phyloP scores from a whole-genome alignment of 2,888 invertebrate species.

The Pimpla rufipes region DNA sequence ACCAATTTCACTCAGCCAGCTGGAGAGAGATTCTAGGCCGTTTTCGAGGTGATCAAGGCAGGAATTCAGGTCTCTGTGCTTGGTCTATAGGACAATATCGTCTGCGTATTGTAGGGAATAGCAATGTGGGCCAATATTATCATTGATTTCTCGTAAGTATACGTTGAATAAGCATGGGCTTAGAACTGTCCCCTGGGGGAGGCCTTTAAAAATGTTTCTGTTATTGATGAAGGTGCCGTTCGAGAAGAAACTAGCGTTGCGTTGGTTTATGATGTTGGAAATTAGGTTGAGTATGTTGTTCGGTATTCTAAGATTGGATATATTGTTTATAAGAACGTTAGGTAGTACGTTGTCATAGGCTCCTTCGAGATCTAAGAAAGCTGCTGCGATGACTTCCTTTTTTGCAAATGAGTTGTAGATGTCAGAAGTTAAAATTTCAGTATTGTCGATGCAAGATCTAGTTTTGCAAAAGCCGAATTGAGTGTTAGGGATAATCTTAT shows the following conservation, averaged over 20 bases:
- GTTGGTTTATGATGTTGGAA: background rate
- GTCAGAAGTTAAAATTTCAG: conserved; percentile 6
- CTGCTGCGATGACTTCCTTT: background rate
- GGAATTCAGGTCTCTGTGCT: background rate
- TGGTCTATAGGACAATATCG: background rate
- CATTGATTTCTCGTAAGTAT: conserved; percentile 22
- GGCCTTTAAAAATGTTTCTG: conserved; percentile 15
- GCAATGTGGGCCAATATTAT: background rate
- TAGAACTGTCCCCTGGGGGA: conserved; percentile 18
- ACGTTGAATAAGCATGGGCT: conserved; percentile 31
- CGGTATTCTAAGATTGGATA: background rate
- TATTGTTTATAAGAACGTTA: background rate
- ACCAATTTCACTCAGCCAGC: background rate
- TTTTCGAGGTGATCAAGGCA: background rate
- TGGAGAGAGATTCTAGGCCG: background rate
- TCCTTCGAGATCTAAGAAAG: conserved; percentile 22
- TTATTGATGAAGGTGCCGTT: conserved; percentile 4
- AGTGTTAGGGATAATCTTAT: background rate
- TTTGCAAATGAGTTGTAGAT: conserved; percentile 19
- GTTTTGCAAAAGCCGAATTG: conserved; percentile 16
- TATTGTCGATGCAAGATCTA: conserved; percentile 14
- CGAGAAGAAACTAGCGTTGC: conserved; percentile 17
- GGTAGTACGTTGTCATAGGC: conserved; percentile 23
- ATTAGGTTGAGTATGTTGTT: background rate
- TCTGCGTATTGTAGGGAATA: conserved; percentile 23